Base-by-base conservation (phyloP, 2,797 vertebrate species). In the Enteromius mattozi region DNA sequence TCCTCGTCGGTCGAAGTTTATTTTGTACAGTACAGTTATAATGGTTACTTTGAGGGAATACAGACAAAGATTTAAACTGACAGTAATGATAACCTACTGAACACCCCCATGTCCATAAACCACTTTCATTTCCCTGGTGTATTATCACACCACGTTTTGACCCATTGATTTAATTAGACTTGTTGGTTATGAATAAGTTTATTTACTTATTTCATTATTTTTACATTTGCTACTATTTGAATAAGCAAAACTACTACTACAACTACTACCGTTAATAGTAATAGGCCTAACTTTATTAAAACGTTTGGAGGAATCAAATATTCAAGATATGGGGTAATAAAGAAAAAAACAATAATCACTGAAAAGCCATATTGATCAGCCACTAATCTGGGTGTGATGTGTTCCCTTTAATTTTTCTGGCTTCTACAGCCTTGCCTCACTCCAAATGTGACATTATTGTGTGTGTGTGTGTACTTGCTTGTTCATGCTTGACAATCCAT, bases 71-170 rank as follows among this genome's bases (percentile, higher is more conserved):
- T 65, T 65, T 33, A 65, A 30, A 21, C 35, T 61, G 75, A 78
- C 54, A 78, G 75, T 61, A 61, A 78, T 78, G 7, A 78, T 61
- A 61, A 61, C 54, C 75, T 27, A 19, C 56, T 78, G 35, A 61
- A 78, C 54, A 42, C 6, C 35, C 37, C 14, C n/a, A 47, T 71
- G n/a, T 45, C 40, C 69, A 71, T 71, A 47, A 61, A 78, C 13
- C 75, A 78, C 75, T 78, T 12, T 47, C 14, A 65, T 45, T 27
- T 30, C 24, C 59, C 13, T 63, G 24, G 59, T 63, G 30, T 30
- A 63, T 63, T 30, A 63, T 61, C 59, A 61, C 59, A 63, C 24
- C 24, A 63, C 59, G 14, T 63, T 63, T 61, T 14, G 12, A 61
- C 10, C 24, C 59, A 61, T 1, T 45, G 12, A 45, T 61, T 61